phyloP scores from a whole-genome alignment of 2,797 vertebrate species.

The Pempheris klunzingeri region DNA sequence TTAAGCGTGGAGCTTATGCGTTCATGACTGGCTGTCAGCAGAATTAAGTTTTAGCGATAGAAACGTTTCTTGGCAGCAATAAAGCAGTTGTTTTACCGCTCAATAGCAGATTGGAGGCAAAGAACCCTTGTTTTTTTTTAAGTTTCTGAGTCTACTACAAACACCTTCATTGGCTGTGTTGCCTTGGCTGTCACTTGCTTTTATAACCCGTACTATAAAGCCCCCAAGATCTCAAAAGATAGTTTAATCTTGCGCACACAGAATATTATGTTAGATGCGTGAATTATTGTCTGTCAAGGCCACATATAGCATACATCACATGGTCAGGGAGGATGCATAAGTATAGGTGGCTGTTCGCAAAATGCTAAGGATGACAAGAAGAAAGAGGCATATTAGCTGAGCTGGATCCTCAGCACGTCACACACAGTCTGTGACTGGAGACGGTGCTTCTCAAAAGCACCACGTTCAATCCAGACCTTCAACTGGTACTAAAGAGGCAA shows the following conservation, averaged over 20 bases:
- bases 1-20: slow-evolving; percentile 7
- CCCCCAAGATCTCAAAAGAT: background rate
- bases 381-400: no score
- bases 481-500: no score
- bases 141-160: background rate
- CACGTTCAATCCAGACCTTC: no score
- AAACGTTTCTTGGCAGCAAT: slow-evolving; percentile 36
- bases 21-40: slow-evolving; percentile 11
- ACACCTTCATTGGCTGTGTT: background rate
- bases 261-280: background rate
- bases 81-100: background rate
- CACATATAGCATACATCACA: background rate
- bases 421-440: no score
- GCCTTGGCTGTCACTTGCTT: background rate
- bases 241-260: background rate
- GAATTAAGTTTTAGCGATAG: slow-evolving; percentile 21
- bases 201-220: background rate
- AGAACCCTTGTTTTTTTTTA: no score
- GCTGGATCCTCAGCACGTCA: no score
- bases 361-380: no score
- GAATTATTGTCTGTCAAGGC: background rate
- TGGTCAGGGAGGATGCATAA: background rate
- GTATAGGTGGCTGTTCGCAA: background rate
- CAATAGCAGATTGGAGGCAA: no score
- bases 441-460: no score